Evolutionary conservation across 2,888 invertebrate genomes (phyloP).

Genomic region (Cheilosia variabilis): DNA sequence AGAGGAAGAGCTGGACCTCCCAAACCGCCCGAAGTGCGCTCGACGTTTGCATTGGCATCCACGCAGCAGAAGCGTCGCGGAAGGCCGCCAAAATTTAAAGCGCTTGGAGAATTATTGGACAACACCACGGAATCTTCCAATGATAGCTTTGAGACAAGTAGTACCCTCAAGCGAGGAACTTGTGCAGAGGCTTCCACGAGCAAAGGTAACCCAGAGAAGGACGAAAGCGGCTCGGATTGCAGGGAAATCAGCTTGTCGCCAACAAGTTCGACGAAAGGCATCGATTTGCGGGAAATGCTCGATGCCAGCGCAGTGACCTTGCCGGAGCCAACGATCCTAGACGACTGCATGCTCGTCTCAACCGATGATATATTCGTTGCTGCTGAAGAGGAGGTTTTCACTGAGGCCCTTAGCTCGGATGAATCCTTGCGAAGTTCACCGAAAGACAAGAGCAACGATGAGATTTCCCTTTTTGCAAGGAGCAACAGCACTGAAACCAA

Average conservation of each 20-base stretch:
- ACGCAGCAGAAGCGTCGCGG: conserved; percentile 77
- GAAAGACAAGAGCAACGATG: conserved; percentile 22
- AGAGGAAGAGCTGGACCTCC: neutral
- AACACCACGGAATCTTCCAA: conserved; percentile 37
- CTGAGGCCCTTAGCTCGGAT: conserved; percentile 43
- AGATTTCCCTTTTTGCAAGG: conserved; percentile 48
- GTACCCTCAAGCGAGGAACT: neutral
- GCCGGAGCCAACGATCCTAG: conserved; percentile 40
- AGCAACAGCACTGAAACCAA: conserved; percentile 65
- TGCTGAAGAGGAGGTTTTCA: conserved; percentile 53
- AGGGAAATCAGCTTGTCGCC: conserved; percentile 36
- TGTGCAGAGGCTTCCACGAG: neutral
- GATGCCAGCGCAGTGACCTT: conserved; percentile 62
- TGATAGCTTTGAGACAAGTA: conserved; percentile 26
- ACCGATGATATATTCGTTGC: conserved; percentile 52
- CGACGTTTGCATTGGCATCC: neutral
- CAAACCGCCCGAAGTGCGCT: neutral
- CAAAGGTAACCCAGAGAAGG: neutral
- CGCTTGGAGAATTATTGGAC: conserved; percentile 1
- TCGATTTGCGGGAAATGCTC: conserved; percentile 53
- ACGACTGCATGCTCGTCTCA: conserved; percentile 38
- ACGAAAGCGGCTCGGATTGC: neutral
- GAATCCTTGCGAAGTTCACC: conserved; percentile 36
- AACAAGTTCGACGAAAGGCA: conserved; percentile 54
- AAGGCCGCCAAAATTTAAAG: conserved; percentile 77